phyloP scores from a whole-genome alignment of 1,140 invertebrate species.

The Bombus huntii region DNA sequence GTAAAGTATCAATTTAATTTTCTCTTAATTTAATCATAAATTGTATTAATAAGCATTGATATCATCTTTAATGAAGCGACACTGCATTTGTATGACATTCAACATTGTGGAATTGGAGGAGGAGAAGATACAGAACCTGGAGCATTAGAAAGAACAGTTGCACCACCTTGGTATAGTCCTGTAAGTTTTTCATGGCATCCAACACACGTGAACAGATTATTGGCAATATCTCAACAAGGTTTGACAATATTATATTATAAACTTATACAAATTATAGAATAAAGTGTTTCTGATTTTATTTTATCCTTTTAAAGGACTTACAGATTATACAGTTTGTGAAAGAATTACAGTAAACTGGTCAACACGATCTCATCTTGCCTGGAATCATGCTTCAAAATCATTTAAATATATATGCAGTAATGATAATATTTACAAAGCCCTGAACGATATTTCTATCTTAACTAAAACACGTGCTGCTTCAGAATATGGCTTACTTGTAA shows the following conservation, averaged over 20 bases:
- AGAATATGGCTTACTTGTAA: constrained; percentile 91
- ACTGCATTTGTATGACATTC: constrained; percentile 91
- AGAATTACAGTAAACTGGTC: constrained; percentile 92
- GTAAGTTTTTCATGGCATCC: constrained; percentile 94
- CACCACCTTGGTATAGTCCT: constrained; percentile 82
- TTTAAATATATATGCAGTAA: constrained; percentile 85
- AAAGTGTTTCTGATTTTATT: constrained; percentile 6
- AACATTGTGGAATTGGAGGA: constrained; percentile 86
- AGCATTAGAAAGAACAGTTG: constrained; percentile 88
- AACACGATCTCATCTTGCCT: constrained; percentile 87
- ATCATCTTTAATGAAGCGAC: constrained; percentile 62
- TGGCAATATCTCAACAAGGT: constrained; percentile 87
- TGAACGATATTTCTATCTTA: constrained; percentile 88
- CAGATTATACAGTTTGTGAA: constrained; percentile 90
- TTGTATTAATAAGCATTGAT: neutral
- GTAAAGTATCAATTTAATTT: constrained; percentile 52
- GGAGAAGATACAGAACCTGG: constrained; percentile 88
- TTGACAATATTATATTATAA: constrained; percentile 8
- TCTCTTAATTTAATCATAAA: neutral
- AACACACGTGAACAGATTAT: constrained; percentile 88
- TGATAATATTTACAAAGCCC: constrained; percentile 83
- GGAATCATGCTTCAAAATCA: constrained; percentile 88
- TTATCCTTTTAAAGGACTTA: constrained; percentile 82
- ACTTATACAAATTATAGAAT: neutral
- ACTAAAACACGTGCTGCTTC: constrained; percentile 88